Evolutionary conservation across 2,797 vertebrate genomes (phyloP), one percentile per base, ranked within the genome.

Genomic region (Simalia tracyae): DNA sequence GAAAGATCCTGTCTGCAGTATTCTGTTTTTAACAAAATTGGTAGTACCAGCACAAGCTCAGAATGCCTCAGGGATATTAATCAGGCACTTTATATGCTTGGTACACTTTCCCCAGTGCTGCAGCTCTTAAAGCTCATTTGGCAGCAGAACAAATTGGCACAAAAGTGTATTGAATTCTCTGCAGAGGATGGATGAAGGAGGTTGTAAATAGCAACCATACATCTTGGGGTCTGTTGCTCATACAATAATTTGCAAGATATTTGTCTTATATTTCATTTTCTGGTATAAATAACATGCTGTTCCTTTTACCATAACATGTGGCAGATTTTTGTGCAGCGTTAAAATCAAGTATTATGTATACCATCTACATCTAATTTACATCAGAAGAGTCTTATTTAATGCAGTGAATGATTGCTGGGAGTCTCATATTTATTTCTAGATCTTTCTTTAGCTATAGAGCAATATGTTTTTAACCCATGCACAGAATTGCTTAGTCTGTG

Each of bases 131-230:
- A 5, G 2, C 4, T 89, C 81, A 92, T 87, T 87, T 93, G 90
- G 89, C 42, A 92, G n/a, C 87, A 84, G 50, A 76, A 81, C 57
- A 92, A 95, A 64, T 46, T 61, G 4, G 76, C 0, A 6, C 92
- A 64, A 93, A 15, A 90, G 54, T 56, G 61, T 61, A 10, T 26
- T 26, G 42, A 4, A 0, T 92, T 91, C 42, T 94, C 1, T 63
- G 60, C 28, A 86, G 0, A 22, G 87, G 11, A 91, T 0, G 57
- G 14, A 10, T 15, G 1, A 5, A 54, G 0, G 17, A 87, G 84
- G 90, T 64, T 88, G 57, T 50, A 81, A 92, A 95, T 87, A 93
- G 3, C 61, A 84, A 22, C 31, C 4, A 90, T 72, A 92, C 89
- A 91, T 76, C 87, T 36, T 4, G 91, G 0, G 28, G 4, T 64